Percentiles rank a stretch among this genome's conserved stretches.
These are phyloP conservation scores for Tiliqua scincoides DNA, from an alignment of 2,113 vertebrate genomes.

Conservation along the genomic window DNA sequence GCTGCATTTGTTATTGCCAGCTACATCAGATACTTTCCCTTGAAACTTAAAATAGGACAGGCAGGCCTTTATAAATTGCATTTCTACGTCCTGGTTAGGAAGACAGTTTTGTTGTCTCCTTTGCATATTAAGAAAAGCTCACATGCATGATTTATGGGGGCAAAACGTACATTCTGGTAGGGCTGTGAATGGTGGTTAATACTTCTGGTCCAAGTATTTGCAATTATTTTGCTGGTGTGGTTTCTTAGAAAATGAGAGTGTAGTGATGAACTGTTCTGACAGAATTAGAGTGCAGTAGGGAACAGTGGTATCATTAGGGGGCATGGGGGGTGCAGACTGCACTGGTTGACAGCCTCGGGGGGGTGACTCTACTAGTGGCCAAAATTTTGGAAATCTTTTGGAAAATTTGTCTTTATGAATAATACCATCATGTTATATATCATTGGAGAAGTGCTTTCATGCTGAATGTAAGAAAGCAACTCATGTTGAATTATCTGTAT, in stretches of 20 bases:
- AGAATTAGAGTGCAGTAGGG: background rate
- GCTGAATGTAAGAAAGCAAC: too few species aligned
- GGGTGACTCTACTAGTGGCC: too few species aligned
- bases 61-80: slow-evolving; percentile 46
- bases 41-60: slow-evolving; percentile 14
- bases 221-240: background rate
- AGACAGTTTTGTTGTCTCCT: slow-evolving; percentile 47
- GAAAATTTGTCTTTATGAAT: too few species aligned
- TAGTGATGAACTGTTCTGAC: background rate
- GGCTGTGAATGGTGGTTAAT: background rate
- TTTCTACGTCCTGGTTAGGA: slow-evolving; percentile 62
- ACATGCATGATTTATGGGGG: slow-evolving; percentile 40
- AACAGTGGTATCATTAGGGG: too few species aligned
- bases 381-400: too few species aligned
- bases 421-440: too few species aligned
- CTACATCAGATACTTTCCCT: background rate
- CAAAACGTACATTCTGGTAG: slow-evolving; percentile 57
- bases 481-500: too few species aligned
- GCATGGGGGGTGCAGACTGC: too few species aligned
- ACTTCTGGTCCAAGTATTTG: background rate
- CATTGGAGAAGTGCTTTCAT: too few species aligned
- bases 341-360: too few species aligned
- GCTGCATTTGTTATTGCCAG: background rate
- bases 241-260: background rate
- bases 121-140: background rate